A percentile compares a stretch with the other conserved stretches of the same genome.
phyloP scores from a whole-genome alignment of 2,888 invertebrate species.

The Hypselothyrea guttata region DNA sequence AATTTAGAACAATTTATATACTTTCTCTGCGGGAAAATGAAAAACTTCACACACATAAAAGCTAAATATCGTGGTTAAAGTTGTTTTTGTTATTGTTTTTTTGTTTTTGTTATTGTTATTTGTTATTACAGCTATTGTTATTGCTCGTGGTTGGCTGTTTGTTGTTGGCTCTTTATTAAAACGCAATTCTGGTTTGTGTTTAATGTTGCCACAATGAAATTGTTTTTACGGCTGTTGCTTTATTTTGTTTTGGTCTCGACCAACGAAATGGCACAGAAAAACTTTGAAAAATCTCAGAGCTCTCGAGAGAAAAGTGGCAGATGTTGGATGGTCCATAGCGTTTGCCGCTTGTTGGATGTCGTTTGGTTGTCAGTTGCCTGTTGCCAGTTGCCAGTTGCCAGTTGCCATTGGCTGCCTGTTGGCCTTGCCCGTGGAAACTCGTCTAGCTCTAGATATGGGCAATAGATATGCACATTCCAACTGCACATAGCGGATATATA shows the following conservation, averaged over 20 bases:
- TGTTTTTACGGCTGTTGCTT: constrained; percentile 43
- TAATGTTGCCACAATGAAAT: constrained; percentile 55
- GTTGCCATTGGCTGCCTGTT: constrained; percentile 12
- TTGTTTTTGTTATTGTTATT: constrained; percentile 26
- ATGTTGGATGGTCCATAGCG: constrained; percentile 57
- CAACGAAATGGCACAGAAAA: constrained; percentile 69
- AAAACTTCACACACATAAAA: constrained; percentile 63
- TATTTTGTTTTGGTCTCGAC: constrained; percentile 42
- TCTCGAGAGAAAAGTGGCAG: constrained; percentile 59
- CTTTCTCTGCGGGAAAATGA: constrained; percentile 55
- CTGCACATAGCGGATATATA: constrained; percentile 2
- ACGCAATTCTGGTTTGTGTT: constrained; percentile 61
- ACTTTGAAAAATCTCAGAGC: constrained; percentile 41
- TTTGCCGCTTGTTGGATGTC: constrained; percentile 25
- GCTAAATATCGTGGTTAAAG: constrained; percentile 21
- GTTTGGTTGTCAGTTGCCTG: neutral
- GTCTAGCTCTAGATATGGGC: constrained; percentile 22
- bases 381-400: neutral
- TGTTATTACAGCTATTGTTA: constrained; percentile 30
- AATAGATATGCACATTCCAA: constrained; percentile 39
- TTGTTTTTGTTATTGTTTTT: constrained; percentile 17
- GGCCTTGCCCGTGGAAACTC: constrained; percentile 67
- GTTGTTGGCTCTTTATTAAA: constrained; percentile 64
- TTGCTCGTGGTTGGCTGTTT: constrained; percentile 18
- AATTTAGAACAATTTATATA: constrained; percentile 67